Evolutionary conservation across 2,888 invertebrate genomes (phyloP), one percentile per base, ranked within the genome.

Genomic region (Blera fallax): DNA sequence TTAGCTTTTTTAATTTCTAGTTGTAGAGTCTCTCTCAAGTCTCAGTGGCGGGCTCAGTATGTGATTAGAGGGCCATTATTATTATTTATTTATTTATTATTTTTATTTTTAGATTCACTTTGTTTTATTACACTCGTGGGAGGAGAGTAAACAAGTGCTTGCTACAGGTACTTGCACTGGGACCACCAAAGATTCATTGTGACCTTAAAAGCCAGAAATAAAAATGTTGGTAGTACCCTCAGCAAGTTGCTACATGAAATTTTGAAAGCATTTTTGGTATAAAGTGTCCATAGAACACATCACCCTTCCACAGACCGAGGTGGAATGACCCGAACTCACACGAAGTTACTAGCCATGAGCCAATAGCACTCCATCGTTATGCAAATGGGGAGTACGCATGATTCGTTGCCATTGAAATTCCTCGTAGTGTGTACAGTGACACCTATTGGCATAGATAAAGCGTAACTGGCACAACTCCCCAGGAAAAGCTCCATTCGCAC

Each of bases 1-100:
- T 89, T 88, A 89, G 87, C 89, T 90, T 87, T 76, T 72, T 88
- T 89, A 87, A 87, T 88, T 90, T 89, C 87, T 74, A 73, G 54
- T 73, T 84, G 84, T 87, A 85, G 69, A n/a, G n/a, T n/a, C n/a
- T 73, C 81, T 76, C 58, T 50, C 18, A 16, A 29, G 40, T 43
- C 45, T 6, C 37, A 10, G 37, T 16, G 21, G 40, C 18, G 29
- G 7, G 50, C 50, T 8, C 5, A 29, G 48, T 56, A 21, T 74
- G 48, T 56, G 80, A 80, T 74, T 64, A 69, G 69, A 40, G 48
- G 80, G 74, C 54, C 62, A 80, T 72, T 77, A 52, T 72, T 50
- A 40, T 72, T 72, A 82, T 65, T 76, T 80, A 74, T 74, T 81
- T 67, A 16, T 52, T 52, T 72, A 8, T 8, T 43, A 6, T 24